A percentile compares a stretch with the other conserved stretches of the same genome.
phyloP scores from a whole-genome alignment of 2,113 vertebrate species.

The Gymnarchus niloticus region DNA sequence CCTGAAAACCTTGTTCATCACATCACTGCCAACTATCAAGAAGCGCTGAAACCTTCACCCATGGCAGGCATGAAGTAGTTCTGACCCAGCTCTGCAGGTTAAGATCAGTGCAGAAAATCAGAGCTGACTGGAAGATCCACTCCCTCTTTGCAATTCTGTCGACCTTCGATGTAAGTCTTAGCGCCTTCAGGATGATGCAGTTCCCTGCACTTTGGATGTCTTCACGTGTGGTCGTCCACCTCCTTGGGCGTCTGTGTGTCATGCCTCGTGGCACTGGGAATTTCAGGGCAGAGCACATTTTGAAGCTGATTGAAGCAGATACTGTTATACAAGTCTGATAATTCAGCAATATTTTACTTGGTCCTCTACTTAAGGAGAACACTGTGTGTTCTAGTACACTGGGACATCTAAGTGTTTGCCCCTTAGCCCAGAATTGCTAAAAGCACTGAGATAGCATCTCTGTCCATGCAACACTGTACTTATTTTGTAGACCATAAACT shows the following conservation, averaged over 20 bases:
- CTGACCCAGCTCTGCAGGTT: background rate
- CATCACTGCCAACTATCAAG: background rate
- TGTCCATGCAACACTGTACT: background rate
- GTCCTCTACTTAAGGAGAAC: background rate
- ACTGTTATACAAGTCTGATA: background rate
- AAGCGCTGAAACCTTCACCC: background rate
- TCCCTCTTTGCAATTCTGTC: background rate
- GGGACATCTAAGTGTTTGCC: background rate
- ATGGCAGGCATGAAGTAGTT: background rate
- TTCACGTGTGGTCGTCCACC: background rate
- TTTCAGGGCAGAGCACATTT: background rate
- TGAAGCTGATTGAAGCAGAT: background rate
- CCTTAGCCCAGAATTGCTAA: background rate
- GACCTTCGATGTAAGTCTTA: background rate
- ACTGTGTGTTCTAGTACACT: background rate
- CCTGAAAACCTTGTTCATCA: background rate
- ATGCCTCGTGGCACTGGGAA: background rate
- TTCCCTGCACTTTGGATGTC: background rate
- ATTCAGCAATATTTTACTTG: background rate
- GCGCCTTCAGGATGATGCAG: background rate
- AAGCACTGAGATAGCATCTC: background rate
- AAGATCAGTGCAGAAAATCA: background rate
- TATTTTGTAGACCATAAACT: background rate
- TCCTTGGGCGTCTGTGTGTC: background rate
- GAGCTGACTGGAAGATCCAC: background rate